Evolutionary conservation across 2,113 vertebrate genomes (phyloP).

Genomic region (Ondatra zibethicus): DNA sequence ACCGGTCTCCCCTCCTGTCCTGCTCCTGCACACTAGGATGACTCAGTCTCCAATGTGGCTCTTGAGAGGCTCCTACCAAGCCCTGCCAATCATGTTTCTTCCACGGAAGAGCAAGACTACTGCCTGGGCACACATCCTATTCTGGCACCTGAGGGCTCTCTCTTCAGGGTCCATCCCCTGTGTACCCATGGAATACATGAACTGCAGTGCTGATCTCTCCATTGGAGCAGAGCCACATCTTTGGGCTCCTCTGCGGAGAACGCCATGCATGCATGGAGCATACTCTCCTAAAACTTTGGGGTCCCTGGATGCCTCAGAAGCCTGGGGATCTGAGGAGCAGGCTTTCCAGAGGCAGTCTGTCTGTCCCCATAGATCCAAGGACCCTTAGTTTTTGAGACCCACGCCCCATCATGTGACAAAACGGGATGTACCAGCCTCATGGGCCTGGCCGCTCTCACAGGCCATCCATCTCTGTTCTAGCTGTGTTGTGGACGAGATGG

Average conservation of each 20-base stretch:
- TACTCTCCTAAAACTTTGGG: not conserved
- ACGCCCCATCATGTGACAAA: not conserved
- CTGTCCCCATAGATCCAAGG: not conserved
- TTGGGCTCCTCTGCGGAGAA: not conserved
- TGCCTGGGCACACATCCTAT: not conserved
- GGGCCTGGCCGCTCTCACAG: not conserved
- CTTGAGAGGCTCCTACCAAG: not conserved
- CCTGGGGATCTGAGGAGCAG: not conserved
- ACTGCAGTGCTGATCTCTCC: not conserved
- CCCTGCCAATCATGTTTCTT: no score
- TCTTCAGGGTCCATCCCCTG: not conserved
- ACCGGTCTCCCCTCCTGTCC: not conserved
- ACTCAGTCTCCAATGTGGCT: not conserved
- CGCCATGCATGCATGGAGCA: not conserved
- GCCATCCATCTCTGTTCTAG: constrained; percentile 83
- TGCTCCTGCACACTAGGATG: not conserved
- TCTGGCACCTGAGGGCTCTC: not conserved
- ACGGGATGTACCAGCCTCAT: not conserved
- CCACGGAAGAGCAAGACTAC: not conserved
- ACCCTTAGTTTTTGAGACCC: not conserved
- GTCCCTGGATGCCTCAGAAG: not conserved
- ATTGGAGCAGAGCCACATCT: not conserved
- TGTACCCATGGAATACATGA: not conserved
- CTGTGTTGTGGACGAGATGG: constrained; percentile 99
- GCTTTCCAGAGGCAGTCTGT: not conserved